These are phyloP conservation scores for Eupithecia subumbrata DNA, from an alignment of 2,888 invertebrate species.

Conservation along the genomic window DNA sequence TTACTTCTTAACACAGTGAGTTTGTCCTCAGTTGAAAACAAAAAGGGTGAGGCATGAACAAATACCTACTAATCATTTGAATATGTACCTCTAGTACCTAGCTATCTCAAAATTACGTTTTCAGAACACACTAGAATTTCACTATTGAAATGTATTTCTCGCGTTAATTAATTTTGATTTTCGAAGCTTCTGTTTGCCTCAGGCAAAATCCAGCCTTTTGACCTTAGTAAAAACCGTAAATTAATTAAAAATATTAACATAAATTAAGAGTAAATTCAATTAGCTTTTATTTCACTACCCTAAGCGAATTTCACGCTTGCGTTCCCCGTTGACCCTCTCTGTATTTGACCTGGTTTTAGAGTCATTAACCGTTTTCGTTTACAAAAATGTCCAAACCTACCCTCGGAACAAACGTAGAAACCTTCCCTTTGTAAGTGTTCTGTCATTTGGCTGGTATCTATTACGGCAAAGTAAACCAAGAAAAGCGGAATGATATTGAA, in stretches of 20 bases:
- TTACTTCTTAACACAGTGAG: too few species aligned
- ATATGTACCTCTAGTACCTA: neutral
- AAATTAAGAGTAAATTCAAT: slow-evolving; percentile 16
- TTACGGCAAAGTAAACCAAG: neutral
- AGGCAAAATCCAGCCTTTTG: neutral
- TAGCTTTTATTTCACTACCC: slow-evolving; percentile 15
- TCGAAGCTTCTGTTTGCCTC: neutral
- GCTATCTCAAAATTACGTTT: neutral
- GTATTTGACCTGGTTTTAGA: slow-evolving; percentile 9
- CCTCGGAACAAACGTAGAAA: neutral
- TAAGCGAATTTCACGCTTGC: slow-evolving; percentile 15
- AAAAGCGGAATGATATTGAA: neutral
- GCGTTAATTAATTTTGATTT: neutral
- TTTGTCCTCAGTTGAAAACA: neutral
- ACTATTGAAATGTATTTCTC: neutral
- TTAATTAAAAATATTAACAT: slow-evolving; percentile 16
- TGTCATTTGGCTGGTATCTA: slow-evolving; percentile 4
- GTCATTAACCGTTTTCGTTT: slow-evolving; percentile 26
- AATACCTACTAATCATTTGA: neutral
- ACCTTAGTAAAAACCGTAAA: neutral
- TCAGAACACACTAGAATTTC: neutral
- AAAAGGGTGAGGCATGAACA: too few species aligned
- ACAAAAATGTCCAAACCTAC: slow-evolving; percentile 12
- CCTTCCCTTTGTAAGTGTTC: neutral
- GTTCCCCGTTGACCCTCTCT: slow-evolving; percentile 14